Evolutionary conservation across 2,113 vertebrate species (phyloP), one percentile per base, ranked within the genome.

Genomic region (Sinocyclocheilus grahami): DNA sequence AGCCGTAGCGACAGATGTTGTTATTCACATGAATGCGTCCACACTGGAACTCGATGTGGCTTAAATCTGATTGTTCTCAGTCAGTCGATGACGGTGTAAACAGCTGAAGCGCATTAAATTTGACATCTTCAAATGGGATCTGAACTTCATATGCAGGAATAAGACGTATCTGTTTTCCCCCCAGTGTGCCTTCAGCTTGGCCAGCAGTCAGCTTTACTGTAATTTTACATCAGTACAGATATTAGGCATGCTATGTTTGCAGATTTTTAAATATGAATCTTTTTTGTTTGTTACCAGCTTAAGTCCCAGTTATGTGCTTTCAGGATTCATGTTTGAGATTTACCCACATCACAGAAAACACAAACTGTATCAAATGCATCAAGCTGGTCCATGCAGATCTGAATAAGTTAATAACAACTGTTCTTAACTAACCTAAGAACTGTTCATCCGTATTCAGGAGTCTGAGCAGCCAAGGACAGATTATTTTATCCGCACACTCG

Each of bases 401-500:
- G 63, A 30, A 27, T 30, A 16, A 2, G n/a, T 63, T 5, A 63
- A 53, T 53, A 3, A 18, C 14, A 20, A 2, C 5, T 18, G 16
- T 55, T 20, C 53, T 55, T 55, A 20, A 55, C 16, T 7, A 18
- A 55, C 16, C 53, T 18, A 16, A 18, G 5, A 55, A 6, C 16
- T 55, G 1, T 13, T 65, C 11, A 14, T 12, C 4, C 0, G 12
- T 27, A 65, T 27, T 6, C 89, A 99, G 98, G 97, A 99, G 93
- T 95, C 96, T 0, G 97, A 99, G 89, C 96, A 99, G 93, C 89
- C 94, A 85, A 96, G 97, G 93, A 97, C 96, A 85, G 98, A 99
- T 94, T 99, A 97, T 90, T 96, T 94, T 90, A 97, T 99, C 92
- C 96, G 98, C 90, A 96, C 96, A 8, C 93, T 99, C 77, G 89